A percentile compares a stretch with the other conserved stretches of the same genome.
phyloP scores from a whole-genome alignment of 2,888 invertebrate species.

The Eilema griseolum region DNA sequence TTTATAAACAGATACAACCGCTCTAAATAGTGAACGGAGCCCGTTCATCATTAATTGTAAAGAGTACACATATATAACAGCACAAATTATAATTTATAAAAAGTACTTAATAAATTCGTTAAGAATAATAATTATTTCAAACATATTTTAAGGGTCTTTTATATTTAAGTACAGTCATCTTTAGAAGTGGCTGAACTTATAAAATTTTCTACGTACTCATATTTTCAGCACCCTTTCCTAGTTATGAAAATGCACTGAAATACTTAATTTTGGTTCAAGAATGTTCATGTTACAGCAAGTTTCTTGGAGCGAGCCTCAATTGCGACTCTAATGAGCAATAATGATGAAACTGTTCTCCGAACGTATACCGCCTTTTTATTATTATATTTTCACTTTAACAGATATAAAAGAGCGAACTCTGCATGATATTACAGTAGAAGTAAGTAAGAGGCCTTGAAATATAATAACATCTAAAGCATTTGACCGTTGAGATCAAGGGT shows the following conservation, averaged over 20 bases:
- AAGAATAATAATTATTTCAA: too few relatives aligned
- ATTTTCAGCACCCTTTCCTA: background rate
- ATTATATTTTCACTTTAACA: constrained; percentile 59
- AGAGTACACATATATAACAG: too few relatives aligned
- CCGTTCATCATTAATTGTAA: too few relatives aligned
- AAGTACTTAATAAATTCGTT: too few relatives aligned
- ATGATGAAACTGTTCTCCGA: constrained; percentile 71
- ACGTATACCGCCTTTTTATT: constrained; percentile 50
- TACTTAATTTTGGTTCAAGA: constrained; percentile 74
- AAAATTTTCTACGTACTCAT: too few relatives aligned
- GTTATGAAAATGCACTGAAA: constrained; percentile 45
- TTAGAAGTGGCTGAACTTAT: too few relatives aligned
- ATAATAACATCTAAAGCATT: background rate
- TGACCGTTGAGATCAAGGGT: constrained; percentile 3
- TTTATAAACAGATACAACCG: too few relatives aligned
- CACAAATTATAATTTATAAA: too few relatives aligned
- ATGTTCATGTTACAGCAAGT: constrained; percentile 64
- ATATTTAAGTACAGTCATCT: too few relatives aligned
- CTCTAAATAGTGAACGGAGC: too few relatives aligned
- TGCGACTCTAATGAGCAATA: constrained; percentile 82
- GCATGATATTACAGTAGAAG: constrained; percentile 28
- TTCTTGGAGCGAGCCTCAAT: constrained; percentile 76
- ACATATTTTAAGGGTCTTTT: too few relatives aligned
- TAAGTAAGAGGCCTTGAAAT: background rate
- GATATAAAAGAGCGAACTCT: constrained; percentile 39